Conservation (phyloP, 2,797 vertebrate species). For the Cygnus olor region DNA sequence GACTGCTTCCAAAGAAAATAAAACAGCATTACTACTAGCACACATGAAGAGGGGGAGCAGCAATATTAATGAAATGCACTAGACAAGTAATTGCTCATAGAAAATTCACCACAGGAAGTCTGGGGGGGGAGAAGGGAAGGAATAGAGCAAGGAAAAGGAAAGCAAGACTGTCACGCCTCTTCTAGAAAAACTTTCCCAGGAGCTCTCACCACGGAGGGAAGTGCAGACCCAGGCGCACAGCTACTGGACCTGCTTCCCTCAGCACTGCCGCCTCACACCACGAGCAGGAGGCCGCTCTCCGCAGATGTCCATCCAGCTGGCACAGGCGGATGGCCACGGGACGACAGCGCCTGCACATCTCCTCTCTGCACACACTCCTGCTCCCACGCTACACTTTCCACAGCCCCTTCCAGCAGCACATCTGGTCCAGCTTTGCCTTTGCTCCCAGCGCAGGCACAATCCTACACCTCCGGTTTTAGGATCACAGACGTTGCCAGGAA, state of each 20-base stretch:
- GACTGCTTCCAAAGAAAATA: neutral
- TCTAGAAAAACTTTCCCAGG: neutral
- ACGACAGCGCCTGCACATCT: neutral
- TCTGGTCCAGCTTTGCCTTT: neutral
- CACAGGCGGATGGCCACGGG: neutral
- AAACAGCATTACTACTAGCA: neutral
- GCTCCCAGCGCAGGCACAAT: rapidly evolving
- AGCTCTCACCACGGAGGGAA: neutral
- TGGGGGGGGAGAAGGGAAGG: neutral
- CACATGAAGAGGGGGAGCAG: neutral
- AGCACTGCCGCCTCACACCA: neutral
- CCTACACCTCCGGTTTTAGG: neutral
- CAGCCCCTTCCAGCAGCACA: neutral
- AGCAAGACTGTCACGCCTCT: neutral
- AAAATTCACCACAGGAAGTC: neutral
- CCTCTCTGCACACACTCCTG: neutral
- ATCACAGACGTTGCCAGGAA: neutral
- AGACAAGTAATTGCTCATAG: neutral
- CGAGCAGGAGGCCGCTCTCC: rapidly evolving
- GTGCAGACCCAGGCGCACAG: neutral
- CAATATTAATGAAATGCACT: no score
- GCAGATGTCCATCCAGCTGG: neutral
- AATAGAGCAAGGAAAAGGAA: neutral
- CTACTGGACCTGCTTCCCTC: neutral
- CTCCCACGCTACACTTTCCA: neutral